Evolutionary conservation across 1,140 invertebrate species (phyloP).

Genomic region (Leptoteleia sp.): DNA sequence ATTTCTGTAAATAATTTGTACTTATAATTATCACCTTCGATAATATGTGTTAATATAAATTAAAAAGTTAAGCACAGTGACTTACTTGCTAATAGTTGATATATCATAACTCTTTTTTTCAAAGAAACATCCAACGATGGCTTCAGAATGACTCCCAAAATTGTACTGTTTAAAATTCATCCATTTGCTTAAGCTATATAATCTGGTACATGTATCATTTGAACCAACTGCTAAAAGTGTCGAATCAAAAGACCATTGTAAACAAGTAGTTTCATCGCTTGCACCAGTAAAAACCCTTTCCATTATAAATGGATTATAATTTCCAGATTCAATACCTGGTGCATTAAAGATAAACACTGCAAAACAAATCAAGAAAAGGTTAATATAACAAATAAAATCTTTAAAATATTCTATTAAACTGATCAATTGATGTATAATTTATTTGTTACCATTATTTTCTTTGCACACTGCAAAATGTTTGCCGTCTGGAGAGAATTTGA

Average conservation of each 20-base stretch:
- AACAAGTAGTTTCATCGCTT: constrained; percentile 89
- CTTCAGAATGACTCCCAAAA: constrained; percentile 90
- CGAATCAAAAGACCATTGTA: constrained; percentile 96
- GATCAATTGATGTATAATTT: too few relatives aligned
- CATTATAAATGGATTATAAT: constrained; percentile 94
- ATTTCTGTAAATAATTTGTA: constrained; percentile 79
- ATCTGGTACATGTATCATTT: constrained; percentile 91
- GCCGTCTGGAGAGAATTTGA: constrained; percentile 97
- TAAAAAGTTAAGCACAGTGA: not conserved
- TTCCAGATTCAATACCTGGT: constrained; percentile 88
- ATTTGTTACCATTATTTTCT: constrained; percentile 86
- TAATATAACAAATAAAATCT: too few relatives aligned
- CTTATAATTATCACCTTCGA: too few relatives aligned
- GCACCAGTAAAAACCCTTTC: constrained; percentile 90
- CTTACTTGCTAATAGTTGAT: constrained; percentile 86
- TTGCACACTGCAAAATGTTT: constrained; percentile 94
- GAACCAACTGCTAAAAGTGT: constrained; percentile 91
- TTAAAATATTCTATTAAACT: too few relatives aligned
- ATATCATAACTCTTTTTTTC: constrained; percentile 91
- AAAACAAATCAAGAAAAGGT: constrained; percentile 69
- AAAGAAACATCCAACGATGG: constrained; percentile 93
- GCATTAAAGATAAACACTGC: constrained; percentile 93
- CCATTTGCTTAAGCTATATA: constrained; percentile 89
- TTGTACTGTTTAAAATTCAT: constrained; percentile 88
- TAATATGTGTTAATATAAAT: too few relatives aligned